These are phyloP conservation scores for Pseudorhombus dupliciocellatus DNA, from an alignment of 2,113 vertebrate genomes.

Conservation along the genomic window DNA sequence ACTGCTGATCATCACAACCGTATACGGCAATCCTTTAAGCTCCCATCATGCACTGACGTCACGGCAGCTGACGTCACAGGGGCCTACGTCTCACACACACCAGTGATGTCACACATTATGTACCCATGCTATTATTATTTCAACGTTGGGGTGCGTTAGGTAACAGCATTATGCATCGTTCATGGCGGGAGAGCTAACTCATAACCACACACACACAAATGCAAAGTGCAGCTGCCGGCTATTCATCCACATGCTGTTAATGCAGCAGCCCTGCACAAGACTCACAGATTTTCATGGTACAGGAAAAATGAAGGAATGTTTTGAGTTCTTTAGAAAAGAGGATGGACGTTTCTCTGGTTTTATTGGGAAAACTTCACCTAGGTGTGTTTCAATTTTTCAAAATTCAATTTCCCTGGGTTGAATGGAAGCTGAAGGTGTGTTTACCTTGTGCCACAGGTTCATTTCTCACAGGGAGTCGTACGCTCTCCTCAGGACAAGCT, in stretches of 20 bases:
- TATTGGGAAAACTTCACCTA: too few relatives aligned
- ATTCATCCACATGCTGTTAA: neutral
- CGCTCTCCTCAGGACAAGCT: neutral
- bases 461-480: neutral
- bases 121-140: constrained; percentile 41
- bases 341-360: too few relatives aligned
- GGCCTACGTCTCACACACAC: constrained; percentile 40
- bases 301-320: too few relatives aligned
- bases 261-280: neutral
- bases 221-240: constrained; percentile 3
- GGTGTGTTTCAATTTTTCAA: too few relatives aligned
- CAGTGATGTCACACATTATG: constrained; percentile 72
- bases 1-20: constrained; percentile 60
- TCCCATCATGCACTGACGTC: constrained; percentile 56
- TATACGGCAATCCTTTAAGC: constrained; percentile 75
- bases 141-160: constrained; percentile 10
- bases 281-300: neutral
- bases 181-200: constrained; percentile 50
- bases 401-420: too few relatives aligned
- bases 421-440: too few relatives aligned
- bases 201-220: constrained; percentile 23
- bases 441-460: too few relatives aligned
- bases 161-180: constrained; percentile 34
- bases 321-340: too few relatives aligned
- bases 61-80: constrained; percentile 54